Evolutionary conservation across 1,140 invertebrate genomes (phyloP), one percentile per base, ranked within the genome.

Genomic region (Proctacanthus coquilletti): DNA sequence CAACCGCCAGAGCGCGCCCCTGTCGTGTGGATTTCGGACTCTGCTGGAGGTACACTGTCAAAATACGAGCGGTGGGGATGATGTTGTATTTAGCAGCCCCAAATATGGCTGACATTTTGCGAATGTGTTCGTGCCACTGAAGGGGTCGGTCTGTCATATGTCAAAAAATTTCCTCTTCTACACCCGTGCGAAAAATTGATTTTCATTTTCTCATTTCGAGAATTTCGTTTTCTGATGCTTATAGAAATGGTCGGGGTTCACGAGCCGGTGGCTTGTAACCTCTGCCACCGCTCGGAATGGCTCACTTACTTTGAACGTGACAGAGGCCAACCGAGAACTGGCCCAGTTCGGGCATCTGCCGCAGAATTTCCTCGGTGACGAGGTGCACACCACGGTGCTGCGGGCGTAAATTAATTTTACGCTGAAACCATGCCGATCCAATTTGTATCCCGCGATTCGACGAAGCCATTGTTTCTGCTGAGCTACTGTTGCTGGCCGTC

Each of bases 271-370:
- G n/a, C n/a, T n/a, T n/a, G n/a, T n/a, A n/a, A n/a, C n/a, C n/a
- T n/a, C n/a, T n/a, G n/a, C n/a, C n/a, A n/a, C n/a, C n/a, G n/a
- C n/a, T n/a, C n/a, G n/a, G n/a, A n/a, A n/a, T n/a, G n/a, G n/a
- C n/a, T n/a, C n/a, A n/a, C 83, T 83, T 67, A 94, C 89, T 92
- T 72, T 93, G 87, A 64, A 94, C 79, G 65, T 94, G 88, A 72
- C 86, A 87, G 54, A 95, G 73, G 54, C 89, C 89, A 56, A 93
- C 81, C 31, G 84, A 79, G 66, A 94, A 92, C 64, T 92, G 84
- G 53, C 77, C 74, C 54, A 95, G 69, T 64, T 95, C 89, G 18
- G 88, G 88, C 61, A 93, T 77, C 67, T 88, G 82, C 65, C 84
- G 78, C 21, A 93, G 70, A 50, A 95, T 87, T 72, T 94, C 89